Base-by-base conservation (phyloP, 2,888 invertebrate genomes). In the Hydrotaea diabolus region DNA sequence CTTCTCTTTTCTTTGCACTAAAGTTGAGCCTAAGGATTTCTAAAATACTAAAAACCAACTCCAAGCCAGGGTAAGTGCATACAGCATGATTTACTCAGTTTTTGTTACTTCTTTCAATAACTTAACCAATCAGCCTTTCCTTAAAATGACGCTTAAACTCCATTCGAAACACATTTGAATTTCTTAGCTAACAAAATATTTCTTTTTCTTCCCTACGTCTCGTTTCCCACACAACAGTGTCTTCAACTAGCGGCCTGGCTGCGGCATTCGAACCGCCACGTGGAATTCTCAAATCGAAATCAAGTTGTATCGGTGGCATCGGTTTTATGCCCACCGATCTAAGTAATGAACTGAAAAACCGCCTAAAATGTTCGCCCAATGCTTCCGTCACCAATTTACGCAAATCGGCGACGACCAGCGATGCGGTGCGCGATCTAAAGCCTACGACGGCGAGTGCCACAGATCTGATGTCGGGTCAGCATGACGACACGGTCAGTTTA, bases 271-370 rank as follows among this genome's bases (percentile, higher is more conserved):
- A 90, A 77, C 86, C 90, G 0, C 83, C 88, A 1, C 90, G 88
- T 80, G 89, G 91, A 83, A 91, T 92, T 69, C 85, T 91, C 7
- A 92, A 92, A 87, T 89, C 91, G 0, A 88, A 92, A 87, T 89
- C 90, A 21, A 88, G 88, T 36, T 87, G 90, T 78, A 90, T 91
- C 77, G 89, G 88, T 39, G 88, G 90, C 78, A 90, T 91, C 77
- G 88, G 91, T 85, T 88, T 92, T 39, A 91, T 92, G 90, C 92
- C 92, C 64, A 89, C 89, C 77, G 92, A 92, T 87, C 88, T 92
- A 39, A 92, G 89, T 87, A 91, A 92, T 0, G 92, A 92, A 86
- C 87, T 92, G 0, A 92, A 92, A 87, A 92, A 91, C 85, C 92
- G 92, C 17, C 86, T 92, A 3, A 91, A 91, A 78, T 89, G 91